Conservation (phyloP, 1,140 invertebrate genomes). For the Nasonia giraulti region DNA sequence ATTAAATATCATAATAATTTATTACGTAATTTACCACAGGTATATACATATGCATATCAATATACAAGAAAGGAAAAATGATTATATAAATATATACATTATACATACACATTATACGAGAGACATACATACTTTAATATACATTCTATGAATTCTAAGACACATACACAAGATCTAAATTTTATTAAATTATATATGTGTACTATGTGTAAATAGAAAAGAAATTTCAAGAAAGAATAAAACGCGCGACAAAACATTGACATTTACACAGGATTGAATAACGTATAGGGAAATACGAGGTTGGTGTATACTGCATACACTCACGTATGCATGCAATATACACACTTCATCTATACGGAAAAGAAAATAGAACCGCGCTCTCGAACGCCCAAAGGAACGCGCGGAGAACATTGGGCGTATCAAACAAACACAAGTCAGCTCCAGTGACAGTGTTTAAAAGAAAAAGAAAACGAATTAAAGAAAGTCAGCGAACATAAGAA, state of each 20-base stretch:
- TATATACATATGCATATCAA: constrained; percentile 28
- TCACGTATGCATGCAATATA: background rate
- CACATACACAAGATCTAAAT: constrained; percentile 34
- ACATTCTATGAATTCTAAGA: constrained; percentile 37
- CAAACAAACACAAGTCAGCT: constrained; percentile 29
- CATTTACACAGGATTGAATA: constrained; percentile 8
- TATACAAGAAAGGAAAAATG: constrained; percentile 14
- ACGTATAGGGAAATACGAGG: background rate
- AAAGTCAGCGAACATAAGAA: background rate
- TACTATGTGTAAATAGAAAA: constrained; percentile 37
- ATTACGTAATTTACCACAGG: constrained; percentile 42
- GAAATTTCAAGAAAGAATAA: background rate
- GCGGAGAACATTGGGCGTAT: background rate
- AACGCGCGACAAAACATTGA: constrained; percentile 12
- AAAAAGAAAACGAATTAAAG: background rate
- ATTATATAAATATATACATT: constrained; percentile 51
- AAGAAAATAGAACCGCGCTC: background rate
- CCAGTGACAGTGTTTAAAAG: constrained; percentile 9
- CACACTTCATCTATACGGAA: background rate
- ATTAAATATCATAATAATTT: constrained; percentile 39
- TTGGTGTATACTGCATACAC: background rate
- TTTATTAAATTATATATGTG: constrained; percentile 45
- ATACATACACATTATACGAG: constrained; percentile 40
- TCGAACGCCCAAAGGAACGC: background rate
- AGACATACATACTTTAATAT: constrained; percentile 44